phyloP scores from a whole-genome alignment of 2,113 vertebrate genomes.

The Microcebus jonahi region DNA sequence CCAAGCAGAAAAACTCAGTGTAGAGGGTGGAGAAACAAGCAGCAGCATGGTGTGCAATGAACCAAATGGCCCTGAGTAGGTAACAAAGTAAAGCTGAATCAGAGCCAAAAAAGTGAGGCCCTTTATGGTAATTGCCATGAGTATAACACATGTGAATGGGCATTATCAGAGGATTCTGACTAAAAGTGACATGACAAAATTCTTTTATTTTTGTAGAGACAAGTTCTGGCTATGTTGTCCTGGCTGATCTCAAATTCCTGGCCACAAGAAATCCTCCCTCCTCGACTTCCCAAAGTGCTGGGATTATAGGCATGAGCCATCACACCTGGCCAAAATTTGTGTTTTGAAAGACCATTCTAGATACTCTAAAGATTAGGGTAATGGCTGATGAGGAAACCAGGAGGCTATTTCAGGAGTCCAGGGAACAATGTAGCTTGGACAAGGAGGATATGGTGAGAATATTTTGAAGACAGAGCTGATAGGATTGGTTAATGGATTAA shows the following conservation, averaged over 20 bases:
- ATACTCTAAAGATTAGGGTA: background rate
- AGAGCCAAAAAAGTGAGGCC: background rate
- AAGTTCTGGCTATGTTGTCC: no score
- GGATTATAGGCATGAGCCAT: no score
- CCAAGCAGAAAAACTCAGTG: background rate
- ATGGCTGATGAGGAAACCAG: background rate
- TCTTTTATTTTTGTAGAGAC: no score
- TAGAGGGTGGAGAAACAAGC: background rate
- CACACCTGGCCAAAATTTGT: no score
- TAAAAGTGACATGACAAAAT: background rate
- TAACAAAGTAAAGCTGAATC: background rate
- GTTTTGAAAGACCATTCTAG: background rate
- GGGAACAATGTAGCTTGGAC: background rate
- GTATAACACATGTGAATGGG: background rate
- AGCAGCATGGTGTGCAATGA: fast-evolving
- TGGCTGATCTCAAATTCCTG: no score
- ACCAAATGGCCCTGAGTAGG: background rate
- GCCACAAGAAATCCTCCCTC: no score
- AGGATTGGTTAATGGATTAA: background rate
- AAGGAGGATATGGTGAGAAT: background rate
- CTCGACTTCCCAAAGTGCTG: no score
- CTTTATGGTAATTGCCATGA: background rate
- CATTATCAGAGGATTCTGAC: background rate
- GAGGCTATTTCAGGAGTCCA: background rate
- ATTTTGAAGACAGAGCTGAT: background rate